Percentiles rank a stretch among this genome's conserved stretches.
These are phyloP conservation scores for Gasterosteus nipponicus DNA, from an alignment of 2,113 vertebrate genomes.

Conservation along the genomic window DNA sequence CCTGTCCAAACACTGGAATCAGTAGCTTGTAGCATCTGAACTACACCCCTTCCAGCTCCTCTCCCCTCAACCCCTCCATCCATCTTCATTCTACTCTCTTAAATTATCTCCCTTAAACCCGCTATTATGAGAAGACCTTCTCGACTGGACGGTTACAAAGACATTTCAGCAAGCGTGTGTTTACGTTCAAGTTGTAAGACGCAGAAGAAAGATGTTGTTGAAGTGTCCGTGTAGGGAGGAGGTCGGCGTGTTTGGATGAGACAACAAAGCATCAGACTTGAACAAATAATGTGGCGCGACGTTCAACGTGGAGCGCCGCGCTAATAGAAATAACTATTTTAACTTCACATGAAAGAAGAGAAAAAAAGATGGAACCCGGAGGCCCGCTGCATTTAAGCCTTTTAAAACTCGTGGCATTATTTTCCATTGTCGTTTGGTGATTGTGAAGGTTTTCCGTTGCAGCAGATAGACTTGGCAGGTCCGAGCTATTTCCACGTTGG, in stretches of 20 bases:
- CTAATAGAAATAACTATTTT: no score
- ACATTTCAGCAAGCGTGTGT: background rate
- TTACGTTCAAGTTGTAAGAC: background rate
- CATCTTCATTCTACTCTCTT: slow-evolving; percentile 4
- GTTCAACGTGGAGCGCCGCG: background rate
- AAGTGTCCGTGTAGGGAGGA: background rate
- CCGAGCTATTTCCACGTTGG: background rate
- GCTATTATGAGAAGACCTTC: background rate
- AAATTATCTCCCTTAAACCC: background rate
- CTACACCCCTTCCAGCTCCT: background rate
- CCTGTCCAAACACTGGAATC: slow-evolving; percentile 43
- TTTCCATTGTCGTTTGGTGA: background rate
- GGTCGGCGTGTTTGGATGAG: background rate
- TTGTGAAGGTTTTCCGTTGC: background rate
- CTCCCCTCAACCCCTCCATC: background rate
- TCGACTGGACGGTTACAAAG: background rate
- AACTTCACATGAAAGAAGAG: no score
- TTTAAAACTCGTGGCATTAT: background rate
- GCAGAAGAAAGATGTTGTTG: background rate
- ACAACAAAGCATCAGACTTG: background rate
- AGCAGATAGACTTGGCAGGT: background rate
- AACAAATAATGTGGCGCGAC: background rate
- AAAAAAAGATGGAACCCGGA: background rate
- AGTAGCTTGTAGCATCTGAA: slow-evolving; percentile 45
- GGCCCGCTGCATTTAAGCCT: no score